These are phyloP conservation scores for Aratinga solstitialis DNA, from an alignment of 2,797 vertebrate genomes.

Conservation along the genomic window DNA sequence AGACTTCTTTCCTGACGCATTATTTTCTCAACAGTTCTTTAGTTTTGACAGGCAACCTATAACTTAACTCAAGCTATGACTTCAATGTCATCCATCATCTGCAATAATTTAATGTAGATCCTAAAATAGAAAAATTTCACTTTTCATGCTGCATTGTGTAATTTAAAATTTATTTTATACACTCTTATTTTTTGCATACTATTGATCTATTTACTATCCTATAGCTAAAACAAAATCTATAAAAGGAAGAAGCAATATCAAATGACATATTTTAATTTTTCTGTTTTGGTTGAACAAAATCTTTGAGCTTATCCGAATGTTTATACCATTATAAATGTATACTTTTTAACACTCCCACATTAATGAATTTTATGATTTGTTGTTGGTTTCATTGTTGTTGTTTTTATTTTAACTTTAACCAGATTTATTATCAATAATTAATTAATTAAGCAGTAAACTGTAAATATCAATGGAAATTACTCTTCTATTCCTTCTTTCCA, in stretches of 20 bases:
- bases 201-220: neutral
- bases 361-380: neutral
- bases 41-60: neutral
- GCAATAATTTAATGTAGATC: neutral
- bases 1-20: accelerated
- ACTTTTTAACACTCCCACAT: neutral
- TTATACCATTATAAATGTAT: neutral
- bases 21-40: neutral
- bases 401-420: neutral
- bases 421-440: neutral
- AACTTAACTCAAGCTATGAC: neutral
- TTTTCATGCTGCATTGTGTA: neutral
- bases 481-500: neutral
- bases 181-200: neutral
- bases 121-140: neutral
- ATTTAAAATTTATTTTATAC: neutral
- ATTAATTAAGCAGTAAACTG: neutral
- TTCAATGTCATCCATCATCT: neutral
- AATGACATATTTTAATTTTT: neutral
- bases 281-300: neutral
- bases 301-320: neutral
- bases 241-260: neutral
- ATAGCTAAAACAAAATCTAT: neutral
- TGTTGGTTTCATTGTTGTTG: neutral
- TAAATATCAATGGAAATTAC: neutral